These are phyloP conservation scores for Gymnorhina tibicen DNA, from an alignment of 2,113 vertebrate species.

Conservation along the genomic window DNA sequence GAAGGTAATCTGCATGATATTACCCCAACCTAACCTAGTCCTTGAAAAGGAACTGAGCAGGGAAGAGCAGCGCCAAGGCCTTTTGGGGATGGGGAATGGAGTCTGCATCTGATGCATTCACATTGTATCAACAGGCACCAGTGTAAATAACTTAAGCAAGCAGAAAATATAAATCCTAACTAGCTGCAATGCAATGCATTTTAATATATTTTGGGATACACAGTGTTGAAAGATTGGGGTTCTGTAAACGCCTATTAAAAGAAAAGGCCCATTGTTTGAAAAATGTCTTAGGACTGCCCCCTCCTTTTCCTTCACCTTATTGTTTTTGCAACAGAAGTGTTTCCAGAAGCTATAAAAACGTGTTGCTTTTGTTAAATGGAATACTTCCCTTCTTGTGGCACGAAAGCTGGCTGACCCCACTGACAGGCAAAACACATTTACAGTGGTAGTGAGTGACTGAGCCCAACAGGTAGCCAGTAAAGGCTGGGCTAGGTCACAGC, in stretches of 20 bases:
- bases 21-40: background rate
- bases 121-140: background rate
- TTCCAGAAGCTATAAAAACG: slow-evolving; percentile 11
- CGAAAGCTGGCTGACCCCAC: background rate
- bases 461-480: background rate
- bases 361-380: background rate
- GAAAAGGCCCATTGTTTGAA: background rate
- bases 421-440: background rate
- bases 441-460: background rate
- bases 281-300: background rate
- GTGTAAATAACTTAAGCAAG: background rate
- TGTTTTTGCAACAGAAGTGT: slow-evolving; percentile 21
- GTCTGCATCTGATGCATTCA: background rate
- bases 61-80: background rate
- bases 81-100: background rate
- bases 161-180: background rate
- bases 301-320: background rate
- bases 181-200: background rate
- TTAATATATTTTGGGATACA: background rate
- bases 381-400: background rate
- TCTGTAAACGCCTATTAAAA: background rate
- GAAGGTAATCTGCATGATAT: background rate
- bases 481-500: background rate
- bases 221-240: background rate
- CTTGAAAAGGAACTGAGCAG: background rate